Evolutionary conservation across 2,888 invertebrate genomes (phyloP), one percentile per base, ranked within the genome.

Genomic region (Chrysopilus asiliformis): DNA sequence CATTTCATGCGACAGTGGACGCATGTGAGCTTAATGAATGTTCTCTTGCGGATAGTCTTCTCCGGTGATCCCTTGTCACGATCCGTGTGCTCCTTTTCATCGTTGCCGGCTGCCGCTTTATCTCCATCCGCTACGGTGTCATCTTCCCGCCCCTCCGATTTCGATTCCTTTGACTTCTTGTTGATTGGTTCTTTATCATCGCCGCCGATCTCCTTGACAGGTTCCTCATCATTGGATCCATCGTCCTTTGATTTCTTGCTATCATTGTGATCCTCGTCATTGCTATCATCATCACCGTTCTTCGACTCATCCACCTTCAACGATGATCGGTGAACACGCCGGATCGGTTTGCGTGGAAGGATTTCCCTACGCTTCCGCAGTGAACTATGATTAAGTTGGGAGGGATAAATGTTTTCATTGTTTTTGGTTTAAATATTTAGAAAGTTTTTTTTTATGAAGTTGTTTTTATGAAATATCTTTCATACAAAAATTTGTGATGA

Each of bases 1-100:
- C 76, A 79, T 52, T 77, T 76, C 49, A 76, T 72, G 46, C 72
- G 70, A 57, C 86, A 86, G 55, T 85, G 85, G 2, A 81, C 79
- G 53, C 86, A 86, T 20, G 70, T 66, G 28, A 86, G 65, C 47
- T 78, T 79, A 39, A 84, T 79, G 53, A 74, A 82, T 20, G 68
- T 25, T 31, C 22, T 38, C 19, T 32, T 38, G 18, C 15, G 32
- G n/a, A 15, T 30, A 4, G 2, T 30, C 17, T 31, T 3, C 19
- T 17, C 10, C 17, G 26, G 13, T 55, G 53, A 53, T 48, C 64
- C 38, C 44, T 46, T 26, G 45, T 50, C 20, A 48, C 45, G 10
- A 42, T 45, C 54, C 46, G 43, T 30, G 53, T 25, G 38, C 43
- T 65, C 67, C 7, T 61, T 64, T 28, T 64, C 68, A 8, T 66